Evolutionary conservation across 1,140 invertebrate genomes (phyloP).

Genomic region (Dendrolimus punctatus): DNA sequence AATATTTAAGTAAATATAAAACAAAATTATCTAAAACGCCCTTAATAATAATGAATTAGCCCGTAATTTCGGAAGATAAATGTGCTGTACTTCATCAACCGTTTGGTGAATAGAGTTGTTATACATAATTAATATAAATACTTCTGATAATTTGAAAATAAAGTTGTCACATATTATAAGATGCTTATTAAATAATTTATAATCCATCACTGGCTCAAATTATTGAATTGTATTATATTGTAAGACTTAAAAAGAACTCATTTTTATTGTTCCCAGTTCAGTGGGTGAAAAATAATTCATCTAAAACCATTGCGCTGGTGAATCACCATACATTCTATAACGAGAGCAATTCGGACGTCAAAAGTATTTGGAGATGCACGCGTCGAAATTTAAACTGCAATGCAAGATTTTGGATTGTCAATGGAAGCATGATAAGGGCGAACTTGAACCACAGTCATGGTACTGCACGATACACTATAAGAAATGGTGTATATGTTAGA

Average conservation of each 20-base stretch:
- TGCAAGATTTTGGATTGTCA: background rate
- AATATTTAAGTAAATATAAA: no score
- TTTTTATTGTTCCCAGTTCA: constrained; percentile 1
- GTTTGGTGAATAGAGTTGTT: no score
- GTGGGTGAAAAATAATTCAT: background rate
- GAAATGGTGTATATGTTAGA: constrained; percentile 4
- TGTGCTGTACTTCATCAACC: no score
- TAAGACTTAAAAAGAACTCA: background rate
- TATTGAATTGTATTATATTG: background rate
- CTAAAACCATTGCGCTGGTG: background rate
- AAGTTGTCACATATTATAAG: no score
- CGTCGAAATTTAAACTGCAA: background rate
- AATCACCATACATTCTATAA: constrained; percentile 2
- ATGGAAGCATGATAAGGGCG: background rate
- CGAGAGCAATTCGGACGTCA: background rate
- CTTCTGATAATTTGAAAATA: no score
- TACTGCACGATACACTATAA: background rate
- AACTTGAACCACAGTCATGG: constrained; percentile 2
- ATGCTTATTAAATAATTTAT: no score
- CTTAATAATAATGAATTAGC: no score
- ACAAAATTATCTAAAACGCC: no score
- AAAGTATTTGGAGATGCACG: constrained; percentile 3
- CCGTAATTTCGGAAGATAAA: no score
- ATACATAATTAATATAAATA: no score
- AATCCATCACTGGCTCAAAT: no score